Evolutionary conservation across 1,140 invertebrate species (phyloP), one percentile per base, ranked within the genome.

Genomic region (Drusus annulatus): DNA sequence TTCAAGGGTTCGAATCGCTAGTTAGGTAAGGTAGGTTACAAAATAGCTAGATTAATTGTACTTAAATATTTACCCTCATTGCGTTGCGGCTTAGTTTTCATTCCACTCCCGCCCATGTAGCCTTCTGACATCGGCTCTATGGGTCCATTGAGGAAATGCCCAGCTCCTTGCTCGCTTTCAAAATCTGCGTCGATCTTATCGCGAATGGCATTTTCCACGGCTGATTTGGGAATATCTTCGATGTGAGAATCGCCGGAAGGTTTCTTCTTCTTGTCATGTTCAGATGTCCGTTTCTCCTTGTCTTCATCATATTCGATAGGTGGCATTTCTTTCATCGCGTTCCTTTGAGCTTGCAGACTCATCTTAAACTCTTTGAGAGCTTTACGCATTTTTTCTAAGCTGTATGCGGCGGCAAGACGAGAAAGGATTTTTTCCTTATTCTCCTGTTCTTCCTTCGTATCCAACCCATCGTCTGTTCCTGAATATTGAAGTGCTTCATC

Each of bases 401-500:
- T 95, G 84, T 96, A 96, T 4, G 94, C 94, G 0, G 94, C 92
- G 4, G 93, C 93, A 65, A 96, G 84, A n/a, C 93, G 91, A 0
- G 93, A 91, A 17, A 95, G 90, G 15, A 96, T 90, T 79, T 93
- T 92, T 84, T 95, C 93, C 87, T 94, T 95, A 16, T 94, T 90
- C 85, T 93, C 90, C 83, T 93, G 91, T 77, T 94, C 90, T 85
- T 93, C 92, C 81, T 91, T 92, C 1, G 91, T 89, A 85, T 93
- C 92, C 8, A 89, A 83, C 81, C 91, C 88, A 76, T 93, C 91
- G 28, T 93, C 90, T 5, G 91, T 90, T 6, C 92, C 92, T 0
- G 93, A 93, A 78, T 94, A 94, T 86, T 93, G 94, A 63, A 95
- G 87, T n/a, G 94, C 93, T 85, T 96, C 93, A 69, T 94, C 93